phyloP scores from a whole-genome alignment of 2,797 vertebrate species.

The Rhabdomys pumilio region DNA sequence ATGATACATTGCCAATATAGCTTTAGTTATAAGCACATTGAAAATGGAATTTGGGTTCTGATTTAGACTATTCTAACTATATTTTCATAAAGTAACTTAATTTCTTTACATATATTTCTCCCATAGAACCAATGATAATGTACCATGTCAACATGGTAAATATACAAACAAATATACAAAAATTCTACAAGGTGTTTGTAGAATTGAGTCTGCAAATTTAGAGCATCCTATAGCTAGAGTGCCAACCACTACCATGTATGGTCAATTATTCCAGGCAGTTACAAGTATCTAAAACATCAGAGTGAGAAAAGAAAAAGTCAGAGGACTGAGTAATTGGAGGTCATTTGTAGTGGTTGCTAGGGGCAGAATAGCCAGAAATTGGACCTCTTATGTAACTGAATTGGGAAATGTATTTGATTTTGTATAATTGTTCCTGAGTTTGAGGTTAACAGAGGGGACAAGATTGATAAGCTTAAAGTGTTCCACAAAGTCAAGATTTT shows the following conservation, averaged over 20 bases:
- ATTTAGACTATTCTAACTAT: neutral
- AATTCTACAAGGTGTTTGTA: neutral
- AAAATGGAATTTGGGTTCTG: neutral
- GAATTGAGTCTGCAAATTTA: neutral
- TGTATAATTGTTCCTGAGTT: neutral
- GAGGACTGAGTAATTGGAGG: accelerated
- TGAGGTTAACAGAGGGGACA: neutral
- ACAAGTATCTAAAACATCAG: neutral
- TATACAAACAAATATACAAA: too few species aligned
- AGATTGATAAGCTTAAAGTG: neutral
- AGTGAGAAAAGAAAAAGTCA: neutral
- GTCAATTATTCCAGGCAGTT: neutral
- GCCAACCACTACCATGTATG: too few species aligned
- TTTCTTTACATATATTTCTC: neutral
- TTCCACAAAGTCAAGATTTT: neutral
- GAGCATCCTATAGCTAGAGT: neutral
- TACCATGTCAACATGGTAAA: neutral
- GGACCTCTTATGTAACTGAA: too few species aligned
- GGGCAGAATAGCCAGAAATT: neutral
- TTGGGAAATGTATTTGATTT: neutral
- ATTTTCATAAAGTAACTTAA: conserved; percentile 35
- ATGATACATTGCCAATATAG: neutral
- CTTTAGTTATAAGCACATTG: neutral
- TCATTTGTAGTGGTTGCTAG: neutral
- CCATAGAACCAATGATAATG: conserved; percentile 1